Percentiles rank a stretch among this genome's conserved stretches.
Conservation (phyloP, 1,140 invertebrate genomes). For the Ceratitis capitata region DNA sequence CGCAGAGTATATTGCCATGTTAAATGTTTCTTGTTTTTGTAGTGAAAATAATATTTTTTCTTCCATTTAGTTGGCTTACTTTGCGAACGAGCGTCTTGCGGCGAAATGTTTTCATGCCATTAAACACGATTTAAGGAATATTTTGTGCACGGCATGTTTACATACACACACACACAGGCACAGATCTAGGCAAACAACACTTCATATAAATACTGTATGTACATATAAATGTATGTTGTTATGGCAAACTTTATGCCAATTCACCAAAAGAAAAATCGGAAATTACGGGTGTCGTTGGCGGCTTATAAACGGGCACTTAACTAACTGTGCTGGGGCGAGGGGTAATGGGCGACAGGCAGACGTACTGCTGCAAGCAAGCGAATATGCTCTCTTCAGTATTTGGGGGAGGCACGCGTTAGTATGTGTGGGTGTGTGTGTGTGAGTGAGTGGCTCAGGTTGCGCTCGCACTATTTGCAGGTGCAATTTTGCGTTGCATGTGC, state of each 20-base stretch:
- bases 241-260: conserved; percentile 21
- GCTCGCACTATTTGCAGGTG: background rate
- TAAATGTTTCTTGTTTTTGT: background rate
- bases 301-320: conserved; percentile 28
- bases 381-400: too few relatives aligned
- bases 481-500: background rate
- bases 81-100: conserved; percentile 24
- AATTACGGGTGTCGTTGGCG: conserved; percentile 46
- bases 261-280: conserved; percentile 39
- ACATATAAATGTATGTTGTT: background rate
- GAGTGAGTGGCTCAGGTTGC: background rate
- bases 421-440: background rate
- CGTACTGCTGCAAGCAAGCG: background rate
- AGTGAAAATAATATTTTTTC: too few relatives aligned
- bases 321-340: background rate
- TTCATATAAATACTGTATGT: background rate
- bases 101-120: conserved; percentile 46
- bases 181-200: background rate
- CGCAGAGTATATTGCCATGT: background rate
- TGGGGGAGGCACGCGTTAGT: background rate
- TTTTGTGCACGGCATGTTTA: conserved; percentile 23
- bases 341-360: background rate
- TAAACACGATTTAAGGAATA: conserved; percentile 46
- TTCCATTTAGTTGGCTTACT: background rate
- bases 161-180: background rate